phyloP scores from a whole-genome alignment of 2,113 vertebrate genomes.

The Cygnus buccinator region DNA sequence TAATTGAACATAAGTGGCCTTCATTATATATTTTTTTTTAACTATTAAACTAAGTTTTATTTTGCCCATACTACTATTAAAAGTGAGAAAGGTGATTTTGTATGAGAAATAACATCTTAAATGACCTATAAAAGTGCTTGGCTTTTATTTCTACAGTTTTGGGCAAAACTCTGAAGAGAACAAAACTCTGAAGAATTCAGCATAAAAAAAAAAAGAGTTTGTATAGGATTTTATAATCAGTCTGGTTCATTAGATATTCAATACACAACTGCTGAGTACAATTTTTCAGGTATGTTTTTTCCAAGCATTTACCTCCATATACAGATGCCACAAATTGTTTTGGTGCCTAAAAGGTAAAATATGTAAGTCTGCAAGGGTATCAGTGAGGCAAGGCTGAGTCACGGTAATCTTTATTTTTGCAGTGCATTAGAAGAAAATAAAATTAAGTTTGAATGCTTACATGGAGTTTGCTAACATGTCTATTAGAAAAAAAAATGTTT shows the following conservation, averaged over 20 bases:
- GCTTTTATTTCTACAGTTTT: background rate
- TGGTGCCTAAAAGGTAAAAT: background rate
- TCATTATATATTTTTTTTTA: constrained; percentile 9
- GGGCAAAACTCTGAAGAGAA: background rate
- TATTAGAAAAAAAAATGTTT: background rate
- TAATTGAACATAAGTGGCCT: background rate
- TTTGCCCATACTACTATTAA: background rate
- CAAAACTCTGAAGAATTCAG: background rate
- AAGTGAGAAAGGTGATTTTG: background rate
- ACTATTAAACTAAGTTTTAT: background rate
- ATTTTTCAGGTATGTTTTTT: background rate
- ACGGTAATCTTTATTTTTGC: background rate
- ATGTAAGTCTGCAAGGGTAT: background rate
- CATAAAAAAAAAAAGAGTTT: background rate
- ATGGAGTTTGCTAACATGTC: background rate
- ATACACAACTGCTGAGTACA: fast-evolving
- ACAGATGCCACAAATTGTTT: background rate
- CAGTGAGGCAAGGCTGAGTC: background rate
- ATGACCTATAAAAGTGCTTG: background rate
- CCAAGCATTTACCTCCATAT: background rate
- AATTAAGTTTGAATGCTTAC: background rate
- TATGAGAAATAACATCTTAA: background rate
- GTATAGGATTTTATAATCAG: background rate
- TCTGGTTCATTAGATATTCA: background rate
- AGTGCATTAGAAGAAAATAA: background rate